Percentiles rank a stretch among this genome's conserved stretches.
Evolutionary conservation across 2,888 invertebrate genomes (phyloP).

Genomic region (Trachelus iudaicus): DNA sequence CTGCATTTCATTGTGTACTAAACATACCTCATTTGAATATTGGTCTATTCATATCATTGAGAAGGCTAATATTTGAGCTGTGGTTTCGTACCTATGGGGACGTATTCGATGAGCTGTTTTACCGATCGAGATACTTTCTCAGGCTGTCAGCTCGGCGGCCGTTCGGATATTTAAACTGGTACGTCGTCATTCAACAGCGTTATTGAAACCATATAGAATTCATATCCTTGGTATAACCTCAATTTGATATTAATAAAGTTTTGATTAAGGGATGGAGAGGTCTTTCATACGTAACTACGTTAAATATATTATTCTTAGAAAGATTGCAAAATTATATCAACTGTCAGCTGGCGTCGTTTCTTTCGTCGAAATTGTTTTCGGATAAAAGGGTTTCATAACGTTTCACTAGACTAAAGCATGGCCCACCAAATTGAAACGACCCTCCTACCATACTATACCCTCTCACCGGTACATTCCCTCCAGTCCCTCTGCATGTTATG

Average conservation of each 20-base stretch:
- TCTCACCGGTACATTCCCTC: not conserved
- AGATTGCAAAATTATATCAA: not conserved
- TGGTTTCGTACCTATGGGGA: constrained; percentile 25
- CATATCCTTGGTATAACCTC: not conserved
- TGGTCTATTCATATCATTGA: constrained; percentile 31
- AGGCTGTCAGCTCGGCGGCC: constrained; percentile 41
- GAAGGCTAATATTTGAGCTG: constrained; percentile 46
- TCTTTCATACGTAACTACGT: not conserved
- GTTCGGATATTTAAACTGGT: not conserved
- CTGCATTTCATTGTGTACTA: constrained; percentile 48
- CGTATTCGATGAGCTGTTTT: constrained; percentile 17
- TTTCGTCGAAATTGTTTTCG: not conserved
- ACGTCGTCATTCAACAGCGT: not conserved
- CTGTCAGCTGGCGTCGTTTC: not conserved
- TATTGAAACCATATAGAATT: not conserved
- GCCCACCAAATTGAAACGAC: constrained; percentile 21
- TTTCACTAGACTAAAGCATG: constrained; percentile 2
- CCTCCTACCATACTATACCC: constrained; percentile 3
- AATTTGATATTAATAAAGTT: not conserved
- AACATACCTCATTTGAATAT: constrained; percentile 31
- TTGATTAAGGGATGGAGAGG: not conserved
- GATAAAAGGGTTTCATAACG: constrained; percentile 4
- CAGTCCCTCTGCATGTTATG: constrained; percentile 4
- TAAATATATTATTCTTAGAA: not conserved
- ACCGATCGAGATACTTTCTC: constrained; percentile 39